A percentile compares a stretch with the other conserved stretches of the same genome.
Evolutionary conservation across 2,888 invertebrate genomes (phyloP).

Genomic region (Cheilosia pagana): DNA sequence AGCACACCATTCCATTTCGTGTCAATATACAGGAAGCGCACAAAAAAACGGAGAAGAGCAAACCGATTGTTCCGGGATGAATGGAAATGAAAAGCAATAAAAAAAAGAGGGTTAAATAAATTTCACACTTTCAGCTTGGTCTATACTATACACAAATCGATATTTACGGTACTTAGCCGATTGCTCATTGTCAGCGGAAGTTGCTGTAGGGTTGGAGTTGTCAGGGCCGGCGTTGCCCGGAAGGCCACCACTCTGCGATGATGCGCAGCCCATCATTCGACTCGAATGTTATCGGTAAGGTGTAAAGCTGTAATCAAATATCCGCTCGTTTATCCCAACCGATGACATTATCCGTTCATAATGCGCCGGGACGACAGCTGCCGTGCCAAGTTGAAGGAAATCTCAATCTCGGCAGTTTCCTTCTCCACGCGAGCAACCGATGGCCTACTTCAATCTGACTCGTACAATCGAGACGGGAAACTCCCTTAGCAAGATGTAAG

Average conservation of each 20-base stretch:
- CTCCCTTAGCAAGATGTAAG: constrained; percentile 42
- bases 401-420: constrained; percentile 54
- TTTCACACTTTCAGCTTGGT: constrained; percentile 49
- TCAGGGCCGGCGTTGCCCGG: constrained; percentile 36
- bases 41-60: not conserved
- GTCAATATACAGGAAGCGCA: constrained; percentile 36
- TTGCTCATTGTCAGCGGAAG: constrained; percentile 42
- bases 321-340: constrained; percentile 64
- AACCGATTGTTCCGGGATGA: constrained; percentile 50
- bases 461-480: constrained; percentile 45
- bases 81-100: constrained; percentile 53
- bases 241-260: constrained; percentile 71
- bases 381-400: constrained; percentile 51
- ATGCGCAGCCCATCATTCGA: constrained; percentile 77
- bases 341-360: constrained; percentile 68
- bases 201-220: constrained; percentile 18
- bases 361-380: constrained; percentile 62
- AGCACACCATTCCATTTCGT: constrained; percentile 24
- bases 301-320: constrained; percentile 73
- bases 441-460: constrained; percentile 23
- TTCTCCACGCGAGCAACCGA: not conserved
- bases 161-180: constrained; percentile 69
- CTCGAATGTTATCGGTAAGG: constrained; percentile 60
- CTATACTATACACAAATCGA: constrained; percentile 45
- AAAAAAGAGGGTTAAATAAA: constrained; percentile 52